Evolutionary conservation across 2,113 vertebrate species (phyloP), one percentile per base, ranked within the genome.

Genomic region (Mustela nigripes): DNA sequence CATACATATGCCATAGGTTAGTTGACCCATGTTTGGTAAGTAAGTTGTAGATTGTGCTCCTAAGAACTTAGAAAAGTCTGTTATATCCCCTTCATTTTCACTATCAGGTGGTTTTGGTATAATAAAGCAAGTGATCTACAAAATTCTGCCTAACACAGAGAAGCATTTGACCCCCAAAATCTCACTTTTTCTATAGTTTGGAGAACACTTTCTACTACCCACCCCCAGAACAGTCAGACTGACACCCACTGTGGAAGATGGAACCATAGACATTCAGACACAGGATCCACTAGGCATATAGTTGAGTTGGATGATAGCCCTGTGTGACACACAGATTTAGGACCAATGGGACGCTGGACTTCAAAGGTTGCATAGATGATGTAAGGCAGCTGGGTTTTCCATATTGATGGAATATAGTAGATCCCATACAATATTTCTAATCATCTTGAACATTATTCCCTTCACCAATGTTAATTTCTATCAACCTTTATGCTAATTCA

Each of bases 161-260:
- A 50, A 80, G 31, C 56, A 67, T 83, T 42, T 92, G 39, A 2
- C 36, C 48, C 26, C 12, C 63, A 24, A 39, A 50, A 50, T 60
- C n/a, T 45, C 15, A 19, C 15, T 42, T 60, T 94, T 50, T 88
- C 36, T 76, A 4, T 33, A 26, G 19, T 26, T 67, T 39, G 26
- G 7, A 4, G 3, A 90, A 7, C 8, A 9, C 7, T 2, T 9
- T 1, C 39, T 48, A 2, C 16, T 16, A 21, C 1, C 1, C 1
- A 8, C 21, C 5, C 7, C 0, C 8, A 56, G 2, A 14, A 15
- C 3, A 56, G 18, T 94, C 11, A 84, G 12, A 36, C 18, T 16
- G 39, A 62, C 14, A 22, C 0, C 19, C 26, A 5, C 1, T 8
- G 4, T 7, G 53, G 39, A 73, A 78, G 9, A 5, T 7, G 9